These are phyloP conservation scores for Oryzias sinensis DNA, from an alignment of 2,797 vertebrate species.

Conservation along the genomic window DNA sequence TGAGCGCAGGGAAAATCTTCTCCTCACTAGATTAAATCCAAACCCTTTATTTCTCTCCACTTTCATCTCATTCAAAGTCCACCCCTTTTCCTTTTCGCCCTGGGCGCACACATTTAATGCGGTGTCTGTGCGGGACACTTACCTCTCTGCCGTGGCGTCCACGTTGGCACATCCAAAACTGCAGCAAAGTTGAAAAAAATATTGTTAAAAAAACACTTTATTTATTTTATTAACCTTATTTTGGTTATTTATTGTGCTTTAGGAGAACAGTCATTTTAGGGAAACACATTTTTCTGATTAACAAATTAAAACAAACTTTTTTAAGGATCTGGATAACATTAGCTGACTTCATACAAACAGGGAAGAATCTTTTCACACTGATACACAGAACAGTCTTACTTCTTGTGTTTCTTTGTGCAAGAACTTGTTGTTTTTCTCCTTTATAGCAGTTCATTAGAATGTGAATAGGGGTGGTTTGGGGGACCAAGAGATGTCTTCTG, in stretches of 20 bases:
- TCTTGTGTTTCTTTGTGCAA: conserved; percentile 78
- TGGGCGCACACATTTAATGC: conserved; percentile 91
- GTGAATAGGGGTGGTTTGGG: conserved; percentile 93
- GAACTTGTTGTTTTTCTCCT: conserved; percentile 80
- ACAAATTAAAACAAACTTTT: too few species aligned
- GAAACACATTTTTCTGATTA: not conserved
- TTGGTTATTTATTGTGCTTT: not conserved
- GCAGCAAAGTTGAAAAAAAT: not conserved
- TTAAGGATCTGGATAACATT: conserved; percentile 13
- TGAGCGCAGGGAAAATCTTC: conserved; percentile 80
- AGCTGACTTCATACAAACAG: conserved; percentile 44
- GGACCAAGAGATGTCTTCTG: conserved; percentile 84
- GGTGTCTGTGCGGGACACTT: conserved; percentile 77
- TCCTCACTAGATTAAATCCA: conserved; percentile 92
- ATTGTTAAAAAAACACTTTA: not conserved
- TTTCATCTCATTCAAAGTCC: conserved; percentile 93
- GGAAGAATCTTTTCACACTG: conserved; percentile 48
- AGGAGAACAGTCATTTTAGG: not conserved
- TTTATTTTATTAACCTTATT: not conserved
- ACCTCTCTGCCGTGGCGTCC: conserved; percentile 45
- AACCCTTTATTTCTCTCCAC: conserved; percentile 93
- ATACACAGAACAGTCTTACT: conserved; percentile 67
- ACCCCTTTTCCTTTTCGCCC: conserved; percentile 83
- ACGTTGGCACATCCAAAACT: conserved; percentile 40
- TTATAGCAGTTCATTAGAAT: conserved; percentile 96